These are phyloP conservation scores for Borostomias antarcticus DNA, from an alignment of 2,797 vertebrate species.

Conservation along the genomic window DNA sequence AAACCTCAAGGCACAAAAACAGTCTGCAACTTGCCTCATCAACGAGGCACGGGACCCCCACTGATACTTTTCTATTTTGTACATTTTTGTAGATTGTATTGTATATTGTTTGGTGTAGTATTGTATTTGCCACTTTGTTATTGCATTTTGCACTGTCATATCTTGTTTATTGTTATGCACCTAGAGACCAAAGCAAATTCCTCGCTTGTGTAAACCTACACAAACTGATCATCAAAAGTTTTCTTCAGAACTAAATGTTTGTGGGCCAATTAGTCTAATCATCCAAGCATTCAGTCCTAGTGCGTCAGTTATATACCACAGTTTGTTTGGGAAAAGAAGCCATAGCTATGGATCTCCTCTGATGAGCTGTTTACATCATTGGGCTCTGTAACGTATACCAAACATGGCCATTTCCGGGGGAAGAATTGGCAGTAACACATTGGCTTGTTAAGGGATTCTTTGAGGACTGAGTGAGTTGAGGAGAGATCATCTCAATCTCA, in stretches of 20 bases:
- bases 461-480: slow-evolving; percentile 24
- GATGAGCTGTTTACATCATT: background rate
- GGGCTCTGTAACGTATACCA: too few relatives aligned
- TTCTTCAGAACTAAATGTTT: background rate
- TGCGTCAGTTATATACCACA: background rate
- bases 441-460: slow-evolving; percentile 14
- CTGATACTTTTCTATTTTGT: too few relatives aligned
- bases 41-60: too few relatives aligned
- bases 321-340: slow-evolving; percentile 3
- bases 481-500: slow-evolving; percentile 17
- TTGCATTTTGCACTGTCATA: too few relatives aligned
- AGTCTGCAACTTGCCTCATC: too few relatives aligned
- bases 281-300: background rate
- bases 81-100: too few relatives aligned
- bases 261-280: background rate
- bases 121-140: too few relatives aligned
- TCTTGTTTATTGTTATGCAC: too few relatives aligned
- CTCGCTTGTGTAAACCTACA: too few relatives aligned
- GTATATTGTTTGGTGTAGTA: too few relatives aligned
- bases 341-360: background rate
- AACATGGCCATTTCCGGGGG: background rate
- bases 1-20: too few relatives aligned
- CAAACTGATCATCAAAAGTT: background rate
- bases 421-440: background rate
- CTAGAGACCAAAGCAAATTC: too few relatives aligned